A percentile compares a stretch with the other conserved stretches of the same genome.
Evolutionary conservation across 2,797 vertebrate genomes (phyloP).

Genomic region (Sorex maritimensis): DNA sequence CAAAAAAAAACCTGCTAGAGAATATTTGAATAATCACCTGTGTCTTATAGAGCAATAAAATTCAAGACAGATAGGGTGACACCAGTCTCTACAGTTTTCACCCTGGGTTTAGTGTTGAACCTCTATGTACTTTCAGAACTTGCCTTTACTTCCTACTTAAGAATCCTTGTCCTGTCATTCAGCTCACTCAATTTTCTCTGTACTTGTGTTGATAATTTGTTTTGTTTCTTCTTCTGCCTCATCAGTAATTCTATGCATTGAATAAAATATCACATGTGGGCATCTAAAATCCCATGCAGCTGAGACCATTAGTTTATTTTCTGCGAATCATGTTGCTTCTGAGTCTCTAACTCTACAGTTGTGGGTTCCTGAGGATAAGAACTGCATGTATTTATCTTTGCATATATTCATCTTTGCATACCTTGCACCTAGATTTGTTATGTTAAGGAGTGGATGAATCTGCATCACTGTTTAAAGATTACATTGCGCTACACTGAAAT

Average conservation of each 20-base stretch:
- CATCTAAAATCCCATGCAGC: not conserved
- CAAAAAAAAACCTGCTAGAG: not conserved
- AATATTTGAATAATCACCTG: not conserved
- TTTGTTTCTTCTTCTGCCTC: not conserved
- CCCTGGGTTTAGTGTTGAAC: not conserved
- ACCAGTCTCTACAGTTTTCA: not conserved
- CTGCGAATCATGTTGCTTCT: not conserved
- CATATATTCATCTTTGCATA: not conserved
- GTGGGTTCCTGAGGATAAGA: not conserved
- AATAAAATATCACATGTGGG: not conserved
- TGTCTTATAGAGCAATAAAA: not conserved
- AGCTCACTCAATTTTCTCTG: not conserved
- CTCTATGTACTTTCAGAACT: not conserved
- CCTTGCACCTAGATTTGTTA: not conserved
- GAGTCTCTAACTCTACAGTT: not conserved
- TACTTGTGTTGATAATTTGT: slow-evolving; percentile 18
- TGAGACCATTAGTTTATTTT: not conserved
- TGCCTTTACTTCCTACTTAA: not conserved
- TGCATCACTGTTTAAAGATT: not conserved
- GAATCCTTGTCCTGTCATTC: not conserved
- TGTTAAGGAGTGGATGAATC: not conserved
- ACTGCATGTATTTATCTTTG: not conserved
- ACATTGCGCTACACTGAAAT: not conserved
- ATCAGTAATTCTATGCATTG: not conserved
- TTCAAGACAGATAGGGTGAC: not conserved